Percentiles rank a stretch among this genome's conserved stretches.
These are phyloP conservation scores for Platypus cylindrus DNA, from an alignment of 2,888 invertebrate species.

Conservation along the genomic window DNA sequence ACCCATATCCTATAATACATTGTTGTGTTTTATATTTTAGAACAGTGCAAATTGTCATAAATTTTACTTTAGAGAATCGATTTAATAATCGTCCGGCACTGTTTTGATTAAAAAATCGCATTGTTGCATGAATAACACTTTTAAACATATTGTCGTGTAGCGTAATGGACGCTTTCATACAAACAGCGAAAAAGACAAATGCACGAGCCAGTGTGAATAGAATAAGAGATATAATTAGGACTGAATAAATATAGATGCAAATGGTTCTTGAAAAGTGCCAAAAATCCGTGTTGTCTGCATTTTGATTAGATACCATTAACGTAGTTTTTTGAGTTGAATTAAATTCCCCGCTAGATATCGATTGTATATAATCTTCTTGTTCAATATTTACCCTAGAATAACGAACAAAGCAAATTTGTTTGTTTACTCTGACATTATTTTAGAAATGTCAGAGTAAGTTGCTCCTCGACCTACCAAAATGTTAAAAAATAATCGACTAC, in stretches of 20 bases:
- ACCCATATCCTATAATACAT: slow-evolving; percentile 45
- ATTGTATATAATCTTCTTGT: slow-evolving; percentile 19
- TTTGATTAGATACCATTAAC: background rate
- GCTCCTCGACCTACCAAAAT: slow-evolving; percentile 47
- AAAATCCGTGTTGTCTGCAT: slow-evolving; percentile 16
- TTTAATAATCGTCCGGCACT: slow-evolving; percentile 50
- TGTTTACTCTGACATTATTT: no score
- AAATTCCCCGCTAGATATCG: background rate
- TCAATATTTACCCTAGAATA: slow-evolving; percentile 26
- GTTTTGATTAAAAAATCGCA: slow-evolving; percentile 56
- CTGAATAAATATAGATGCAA: slow-evolving; percentile 32
- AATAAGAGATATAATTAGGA: slow-evolving; percentile 34
- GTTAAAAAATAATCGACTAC: slow-evolving; percentile 72
- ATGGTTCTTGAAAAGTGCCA: slow-evolving; percentile 30
- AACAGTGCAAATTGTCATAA: background rate
- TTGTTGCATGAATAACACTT: slow-evolving; percentile 46
- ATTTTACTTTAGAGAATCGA: slow-evolving; percentile 46
- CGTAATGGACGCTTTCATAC: slow-evolving; percentile 40
- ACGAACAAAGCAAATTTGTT: background rate
- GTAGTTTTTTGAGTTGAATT: background rate
- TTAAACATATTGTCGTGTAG: slow-evolving; percentile 41
- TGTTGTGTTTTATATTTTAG: background rate
- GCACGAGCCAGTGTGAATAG: slow-evolving; percentile 36
- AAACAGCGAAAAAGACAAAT: slow-evolving; percentile 40
- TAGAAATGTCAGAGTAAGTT: no score